phyloP scores from a whole-genome alignment of 2,797 vertebrate species.

The Fratercula arctica region DNA sequence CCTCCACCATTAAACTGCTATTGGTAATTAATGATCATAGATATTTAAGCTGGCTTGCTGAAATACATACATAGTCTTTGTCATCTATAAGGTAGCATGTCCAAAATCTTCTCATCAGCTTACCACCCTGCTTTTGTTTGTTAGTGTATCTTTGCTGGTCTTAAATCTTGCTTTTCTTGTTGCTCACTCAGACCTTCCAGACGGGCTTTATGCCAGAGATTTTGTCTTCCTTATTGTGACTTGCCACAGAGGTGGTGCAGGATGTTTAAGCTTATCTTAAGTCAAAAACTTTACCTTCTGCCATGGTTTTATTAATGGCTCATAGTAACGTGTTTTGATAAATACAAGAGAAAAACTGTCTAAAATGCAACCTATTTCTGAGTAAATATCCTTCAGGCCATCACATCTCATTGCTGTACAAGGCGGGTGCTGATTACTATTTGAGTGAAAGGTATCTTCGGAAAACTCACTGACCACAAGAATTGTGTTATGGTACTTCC shows the following conservation, averaged over 20 bases:
- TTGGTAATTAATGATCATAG: not conserved
- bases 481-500: not conserved
- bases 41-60: not conserved
- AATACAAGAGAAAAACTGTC: not conserved
- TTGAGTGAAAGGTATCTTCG: not conserved
- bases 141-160: not conserved
- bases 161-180: not conserved
- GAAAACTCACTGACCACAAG: not conserved
- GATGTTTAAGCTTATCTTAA: not conserved
- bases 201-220: not conserved
- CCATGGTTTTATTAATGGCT: not conserved
- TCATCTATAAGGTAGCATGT: not conserved
- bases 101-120: not conserved
- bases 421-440: not conserved
- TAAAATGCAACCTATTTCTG: not conserved
- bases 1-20: not conserved
- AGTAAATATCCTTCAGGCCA: not conserved
- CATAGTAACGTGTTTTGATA: not conserved
- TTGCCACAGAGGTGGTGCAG: not conserved
- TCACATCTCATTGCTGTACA: not conserved
- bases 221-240: not conserved
- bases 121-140: not conserved
- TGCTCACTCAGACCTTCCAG: not conserved
- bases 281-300: not conserved
- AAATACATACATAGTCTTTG: not conserved